Conservation (phyloP, 2,113 vertebrate species). For the Phylloscopus whistleri region DNA sequence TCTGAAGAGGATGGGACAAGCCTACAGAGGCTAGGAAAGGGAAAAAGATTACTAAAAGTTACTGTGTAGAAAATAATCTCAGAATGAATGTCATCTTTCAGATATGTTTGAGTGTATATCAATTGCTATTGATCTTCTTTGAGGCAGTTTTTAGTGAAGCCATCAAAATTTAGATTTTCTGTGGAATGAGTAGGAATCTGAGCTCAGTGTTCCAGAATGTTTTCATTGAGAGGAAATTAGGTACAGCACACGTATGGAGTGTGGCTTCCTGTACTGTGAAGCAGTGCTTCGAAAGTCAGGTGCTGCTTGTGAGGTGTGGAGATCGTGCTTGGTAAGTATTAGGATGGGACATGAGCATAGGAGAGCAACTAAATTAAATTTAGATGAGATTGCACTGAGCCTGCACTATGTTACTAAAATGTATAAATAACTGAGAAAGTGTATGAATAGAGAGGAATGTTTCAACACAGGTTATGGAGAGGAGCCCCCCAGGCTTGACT, state of each 20-base stretch:
- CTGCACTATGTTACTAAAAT: not conserved
- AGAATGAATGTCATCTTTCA: not conserved
- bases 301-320: not conserved
- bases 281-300: not conserved
- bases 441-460: not conserved
- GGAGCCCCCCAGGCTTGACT: not conserved
- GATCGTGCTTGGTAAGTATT: not conserved
- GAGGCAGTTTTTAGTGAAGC: not conserved
- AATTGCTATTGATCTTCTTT: not conserved
- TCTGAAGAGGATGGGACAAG: not conserved
- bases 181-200: not conserved
- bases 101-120: not conserved
- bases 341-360: not conserved
- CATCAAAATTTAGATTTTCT: not conserved
- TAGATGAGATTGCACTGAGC: not conserved
- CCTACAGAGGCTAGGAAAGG: not conserved
- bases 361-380: not conserved
- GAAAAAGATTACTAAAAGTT: not conserved
- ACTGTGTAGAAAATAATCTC: not conserved
- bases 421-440: not conserved
- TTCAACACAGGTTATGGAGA: not conserved
- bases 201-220: not conserved
- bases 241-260: accelerated
- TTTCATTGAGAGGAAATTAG: not conserved
- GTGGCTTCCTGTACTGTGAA: not conserved